Base-by-base conservation (phyloP, 2,888 invertebrate species). In the Pardosa pseudoannulata region DNA sequence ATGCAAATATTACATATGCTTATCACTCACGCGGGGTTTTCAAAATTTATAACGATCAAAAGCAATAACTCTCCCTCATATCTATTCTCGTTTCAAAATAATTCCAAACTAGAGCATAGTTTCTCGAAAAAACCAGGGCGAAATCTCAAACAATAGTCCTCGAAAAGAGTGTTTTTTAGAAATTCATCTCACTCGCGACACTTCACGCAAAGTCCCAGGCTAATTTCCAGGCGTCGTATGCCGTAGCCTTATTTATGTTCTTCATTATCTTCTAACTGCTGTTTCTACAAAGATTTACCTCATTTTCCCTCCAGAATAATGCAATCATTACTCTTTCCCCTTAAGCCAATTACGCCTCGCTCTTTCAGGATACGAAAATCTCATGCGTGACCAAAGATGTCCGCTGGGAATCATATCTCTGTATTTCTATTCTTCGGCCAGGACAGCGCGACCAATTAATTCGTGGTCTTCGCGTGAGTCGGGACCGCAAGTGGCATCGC, bases 401-500 rank as follows among this genome's bases (percentile, higher is more conserved):
- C 56, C 23, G 11, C 23, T 1, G 56, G 56, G 56, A 56, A 56
- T 56, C 56, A 23, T 56, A 56, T 56, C 56, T 56, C 56, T 56
- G 23, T 23, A 23, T 56, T 56, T 23, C 56, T 23, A 56, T 56
- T 56, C 56, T 56, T 23, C 23, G 23, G 56, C 16, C 23, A 56
- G 56, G 56, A 56, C 56, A 56, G 19, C 56, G 23, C 56, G 56
- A 56, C 56, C 56, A 1, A 56, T 56, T 56, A 56, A 56, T 56
- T 56, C 23, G 23, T 5, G 56, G 56, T 36, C 32, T 32, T 85
- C 39, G 83, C 83, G 83, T 85, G 83, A 31, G 29, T 16, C 65
- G 5, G 32, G 32, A 36, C 50, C 72, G 32, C 80, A 23, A 31
- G 71, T 70, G 29, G 68, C 74, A 68, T 74, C 71, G 46, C 50